Evolutionary conservation across 2,797 vertebrate species (phyloP).

Genomic region (Tympanoctomys barrerae): DNA sequence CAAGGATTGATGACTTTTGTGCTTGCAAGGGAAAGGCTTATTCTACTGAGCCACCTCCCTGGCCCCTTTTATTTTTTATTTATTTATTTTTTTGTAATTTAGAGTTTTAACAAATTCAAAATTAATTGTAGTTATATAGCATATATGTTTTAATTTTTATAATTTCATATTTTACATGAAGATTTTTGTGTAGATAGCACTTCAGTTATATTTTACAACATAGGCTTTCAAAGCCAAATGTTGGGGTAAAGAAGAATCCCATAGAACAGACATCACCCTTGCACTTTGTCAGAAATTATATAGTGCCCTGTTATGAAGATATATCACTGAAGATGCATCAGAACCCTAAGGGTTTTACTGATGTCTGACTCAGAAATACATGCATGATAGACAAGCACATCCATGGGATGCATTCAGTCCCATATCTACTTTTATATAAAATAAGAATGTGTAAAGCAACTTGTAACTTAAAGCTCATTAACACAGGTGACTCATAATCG

Average conservation of each 20-base stretch:
- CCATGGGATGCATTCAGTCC: background rate
- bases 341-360: constrained; percentile 55
- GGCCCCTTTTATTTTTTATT: too few relatives aligned
- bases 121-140: background rate
- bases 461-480: constrained; percentile 46
- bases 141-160: background rate
- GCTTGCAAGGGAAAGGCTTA: too few relatives aligned
- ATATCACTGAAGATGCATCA: constrained; percentile 73
- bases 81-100: background rate
- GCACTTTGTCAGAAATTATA: background rate
- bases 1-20: too few relatives aligned
- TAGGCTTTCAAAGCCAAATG: background rate
- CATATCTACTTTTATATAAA: constrained; percentile 56
- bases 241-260: background rate
- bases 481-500: constrained; percentile 59
- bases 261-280: background rate
- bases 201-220: constrained; percentile 26
- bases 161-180: background rate
- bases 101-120: constrained; percentile 1
- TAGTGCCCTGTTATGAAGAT: background rate
- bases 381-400: background rate
- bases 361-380: constrained; percentile 47
- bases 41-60: too few relatives aligned
- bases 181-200: background rate
- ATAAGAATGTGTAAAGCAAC: constrained; percentile 20